Evolutionary conservation across 2,113 vertebrate genomes (phyloP), one percentile per base, ranked within the genome.

Genomic region (Oreochromis spilurus): DNA sequence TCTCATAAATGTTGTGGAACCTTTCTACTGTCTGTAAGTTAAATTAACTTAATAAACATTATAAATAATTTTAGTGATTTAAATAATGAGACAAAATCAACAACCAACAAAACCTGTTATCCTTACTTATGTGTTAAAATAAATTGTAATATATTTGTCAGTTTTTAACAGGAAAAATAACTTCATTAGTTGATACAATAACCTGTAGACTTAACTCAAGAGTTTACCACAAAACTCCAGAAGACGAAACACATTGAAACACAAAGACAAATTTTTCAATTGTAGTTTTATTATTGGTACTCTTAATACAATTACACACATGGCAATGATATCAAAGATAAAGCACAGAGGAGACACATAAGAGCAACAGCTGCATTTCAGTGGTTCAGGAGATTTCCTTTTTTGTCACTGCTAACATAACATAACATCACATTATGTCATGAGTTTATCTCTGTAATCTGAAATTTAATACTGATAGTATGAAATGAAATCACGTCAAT

Each of bases 181-280:
- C 40, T 75, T 5, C 0, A 29, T 3, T 48, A 2, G 9, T 29
- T 0, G n/a, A 43, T 16, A 26, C n/a, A 26, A 26, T 0, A 16
- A 72, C 5, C 43, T 5, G 43, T 19, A 7, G 16, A 7, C 5
- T 48, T 45, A 72, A 48, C 21, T 48, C 1, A 48, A 31, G 54
- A 31, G n/a, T 45, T 0, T 58, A 43, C 38, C 14, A n/a, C 2
- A 4, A 0, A 36, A 4, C 50, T 0, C 57, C 43, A 8, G 21
- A 26, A 7, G 4, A 79, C 53, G n/a, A 84, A 60, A 29, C 36
- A 60, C 12, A 85, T 3, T 14, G 17, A 38, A 80, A 84, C 3
- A 58, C 2, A 43, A 80, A 29, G 0, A 24, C 14, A 12, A 0
- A 1, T 57, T 80, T 55, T 45, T 1, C 67, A 60, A 57, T 16